phyloP scores from a whole-genome alignment of 2,797 vertebrate genomes.

The Sebastes elongatus region DNA sequence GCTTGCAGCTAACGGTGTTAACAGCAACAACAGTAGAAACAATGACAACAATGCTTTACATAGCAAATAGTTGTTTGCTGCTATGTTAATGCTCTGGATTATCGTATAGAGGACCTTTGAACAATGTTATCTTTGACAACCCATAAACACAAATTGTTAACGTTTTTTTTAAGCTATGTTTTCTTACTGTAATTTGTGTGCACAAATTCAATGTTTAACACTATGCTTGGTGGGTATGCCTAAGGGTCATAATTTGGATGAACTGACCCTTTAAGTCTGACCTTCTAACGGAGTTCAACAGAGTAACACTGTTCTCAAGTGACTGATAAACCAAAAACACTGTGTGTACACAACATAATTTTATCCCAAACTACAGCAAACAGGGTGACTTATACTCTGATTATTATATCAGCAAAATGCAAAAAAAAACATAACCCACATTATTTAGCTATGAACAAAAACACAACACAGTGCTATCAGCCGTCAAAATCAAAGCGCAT shows the following conservation, averaged over 20 bases:
- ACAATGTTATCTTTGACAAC: too few relatives aligned
- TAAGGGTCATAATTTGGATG: not conserved
- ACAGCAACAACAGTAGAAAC: too few relatives aligned
- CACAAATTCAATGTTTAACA: not conserved
- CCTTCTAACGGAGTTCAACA: not conserved
- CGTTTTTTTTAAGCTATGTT: too few relatives aligned
- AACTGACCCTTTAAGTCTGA: not conserved
- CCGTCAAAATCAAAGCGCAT: conserved; percentile 46
- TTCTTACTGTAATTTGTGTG: not conserved
- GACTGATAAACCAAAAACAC: not conserved
- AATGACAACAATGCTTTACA: too few relatives aligned
- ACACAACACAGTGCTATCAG: conserved; percentile 37
- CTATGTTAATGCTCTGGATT: too few relatives aligned
- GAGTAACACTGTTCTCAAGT: not conserved
- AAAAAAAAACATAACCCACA: not conserved
- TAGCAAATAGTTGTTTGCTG: too few relatives aligned
- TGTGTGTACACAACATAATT: not conserved
- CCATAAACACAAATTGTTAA: too few relatives aligned
- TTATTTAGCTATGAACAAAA: conserved; percentile 38
- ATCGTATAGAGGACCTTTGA: too few relatives aligned
- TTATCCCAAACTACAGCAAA: not conserved
- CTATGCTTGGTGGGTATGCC: not conserved
- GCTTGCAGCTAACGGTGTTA: too few relatives aligned
- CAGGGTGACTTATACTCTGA: not conserved
- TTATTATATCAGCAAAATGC: conserved; percentile 1